Evolutionary conservation across 2,797 vertebrate species (phyloP).

Genomic region (Lacerta agilis): DNA sequence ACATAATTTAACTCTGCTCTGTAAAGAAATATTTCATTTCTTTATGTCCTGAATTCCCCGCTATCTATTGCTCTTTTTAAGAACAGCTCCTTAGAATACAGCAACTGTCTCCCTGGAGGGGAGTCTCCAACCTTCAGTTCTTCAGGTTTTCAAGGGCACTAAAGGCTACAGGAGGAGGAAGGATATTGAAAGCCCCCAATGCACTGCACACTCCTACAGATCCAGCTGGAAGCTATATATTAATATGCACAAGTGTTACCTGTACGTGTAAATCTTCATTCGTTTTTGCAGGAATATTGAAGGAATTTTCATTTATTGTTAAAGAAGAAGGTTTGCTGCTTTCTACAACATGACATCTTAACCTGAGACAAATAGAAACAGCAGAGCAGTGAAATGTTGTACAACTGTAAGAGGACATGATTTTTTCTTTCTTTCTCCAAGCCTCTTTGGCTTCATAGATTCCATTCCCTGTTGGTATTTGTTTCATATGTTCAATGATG

Average conservation of each 20-base stretch:
- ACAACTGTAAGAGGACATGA: not conserved
- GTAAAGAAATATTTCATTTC: too few relatives aligned
- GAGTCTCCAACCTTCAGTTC: not conserved
- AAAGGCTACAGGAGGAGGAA: not conserved
- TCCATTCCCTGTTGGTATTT: not conserved
- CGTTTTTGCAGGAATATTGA: constrained; percentile 74
- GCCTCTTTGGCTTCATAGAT: not conserved
- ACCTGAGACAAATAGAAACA: constrained; percentile 74
- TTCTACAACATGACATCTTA: constrained; percentile 92
- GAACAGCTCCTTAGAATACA: not conserved
- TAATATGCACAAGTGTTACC: constrained; percentile 65
- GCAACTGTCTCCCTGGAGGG: not conserved
- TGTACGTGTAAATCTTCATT: constrained; percentile 85
- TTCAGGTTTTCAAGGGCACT: not conserved
- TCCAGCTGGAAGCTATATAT: not conserved
- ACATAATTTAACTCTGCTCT: not conserved
- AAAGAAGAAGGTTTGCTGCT: constrained; percentile 80
- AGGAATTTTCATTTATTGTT: constrained; percentile 76
- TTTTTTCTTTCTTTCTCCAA: not conserved
- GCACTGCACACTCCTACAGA: not conserved
- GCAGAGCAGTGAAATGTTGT: not conserved
- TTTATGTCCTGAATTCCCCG: not conserved
- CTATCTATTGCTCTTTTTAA: not conserved
- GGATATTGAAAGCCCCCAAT: not conserved
- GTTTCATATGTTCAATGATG: not conserved